Base-by-base conservation (phyloP, 2,888 invertebrate species). In the Caenorhabditis imperialis region DNA sequence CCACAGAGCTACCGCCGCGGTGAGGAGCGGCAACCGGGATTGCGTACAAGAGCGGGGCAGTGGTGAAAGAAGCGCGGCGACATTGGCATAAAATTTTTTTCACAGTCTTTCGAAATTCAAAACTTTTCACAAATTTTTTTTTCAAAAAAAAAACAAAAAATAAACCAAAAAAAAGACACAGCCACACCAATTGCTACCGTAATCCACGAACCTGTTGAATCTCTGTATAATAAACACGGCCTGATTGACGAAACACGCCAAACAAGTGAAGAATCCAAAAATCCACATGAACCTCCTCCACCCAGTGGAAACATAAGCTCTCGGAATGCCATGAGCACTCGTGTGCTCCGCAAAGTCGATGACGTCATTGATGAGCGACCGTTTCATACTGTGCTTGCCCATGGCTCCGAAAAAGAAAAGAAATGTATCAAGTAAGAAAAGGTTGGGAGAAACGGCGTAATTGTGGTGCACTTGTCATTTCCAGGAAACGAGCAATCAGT, bases 271-370 rank as follows among this genome's bases (percentile, higher is more conserved):
- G 71, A 85, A 85, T 20, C 88, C 75, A 16, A 84, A 54, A 8
- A 81, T 33, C 87, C 87, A 87, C 33, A 87, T 70, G 14, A 57
- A 48, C 22, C 85, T 48, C 22, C 82, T 63, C 30, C 75, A 70
- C 18, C 81, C 83, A 3, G 44, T 62, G 6, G 87, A 84, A 27
- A 78, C 81, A 47, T 81, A 84, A 2, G 86, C 85, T n/a, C 86
- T 77, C 6, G 87, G 87, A 27, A 87, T 81, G 23, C 86, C 87
- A 60, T 87, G 87, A 8, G 86, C 85, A 71, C 84, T 86, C 33
- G 84, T 84, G 51, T 85, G 82, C 55, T 81, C 83, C 7, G 84
- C 83, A 54, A 85, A 84, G 30, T 85, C 85, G 18, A 73, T 57
- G 53, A 84, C 61, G 35, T 78, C 82, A 45, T 70, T 60, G 35